phyloP scores from a whole-genome alignment of 1,140 invertebrate species.

The Octopus sinensis region DNA sequence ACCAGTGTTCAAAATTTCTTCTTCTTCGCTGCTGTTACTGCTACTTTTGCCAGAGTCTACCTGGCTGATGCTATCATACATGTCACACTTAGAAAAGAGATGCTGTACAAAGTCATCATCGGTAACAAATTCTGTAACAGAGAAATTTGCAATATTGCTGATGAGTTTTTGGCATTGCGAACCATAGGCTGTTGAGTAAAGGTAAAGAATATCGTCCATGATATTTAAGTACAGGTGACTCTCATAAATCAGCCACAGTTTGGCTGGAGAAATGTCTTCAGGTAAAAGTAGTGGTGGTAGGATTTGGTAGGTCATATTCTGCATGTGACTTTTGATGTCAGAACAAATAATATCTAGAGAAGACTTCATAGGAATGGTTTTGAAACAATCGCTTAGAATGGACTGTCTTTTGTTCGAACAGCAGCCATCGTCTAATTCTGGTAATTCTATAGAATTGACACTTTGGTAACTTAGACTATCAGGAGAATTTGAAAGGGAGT shows the following conservation, averaged over 20 bases:
- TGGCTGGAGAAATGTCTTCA: not conserved
- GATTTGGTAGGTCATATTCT: not conserved
- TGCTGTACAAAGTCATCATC: not conserved
- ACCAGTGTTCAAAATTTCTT: not conserved
- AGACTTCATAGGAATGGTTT: not conserved
- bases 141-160: not conserved
- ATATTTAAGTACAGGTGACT: not conserved
- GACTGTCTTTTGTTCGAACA: not conserved
- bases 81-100: not conserved
- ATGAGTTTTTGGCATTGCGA: not conserved
- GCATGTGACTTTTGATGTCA: not conserved
- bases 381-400: not conserved
- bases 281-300: not conserved
- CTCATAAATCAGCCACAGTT: conserved; percentile 8
- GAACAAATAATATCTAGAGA: not conserved
- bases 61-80: too few species aligned
- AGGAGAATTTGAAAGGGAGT: not conserved
- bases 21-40: not conserved
- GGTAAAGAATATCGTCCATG: not conserved
- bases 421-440: not conserved
- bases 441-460: not conserved
- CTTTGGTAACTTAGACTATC: not conserved
- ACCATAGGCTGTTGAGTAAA: not conserved
- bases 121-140: not conserved
- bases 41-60: not conserved